phyloP scores from a whole-genome alignment of 2,888 invertebrate species.

The Acleris sparsana region DNA sequence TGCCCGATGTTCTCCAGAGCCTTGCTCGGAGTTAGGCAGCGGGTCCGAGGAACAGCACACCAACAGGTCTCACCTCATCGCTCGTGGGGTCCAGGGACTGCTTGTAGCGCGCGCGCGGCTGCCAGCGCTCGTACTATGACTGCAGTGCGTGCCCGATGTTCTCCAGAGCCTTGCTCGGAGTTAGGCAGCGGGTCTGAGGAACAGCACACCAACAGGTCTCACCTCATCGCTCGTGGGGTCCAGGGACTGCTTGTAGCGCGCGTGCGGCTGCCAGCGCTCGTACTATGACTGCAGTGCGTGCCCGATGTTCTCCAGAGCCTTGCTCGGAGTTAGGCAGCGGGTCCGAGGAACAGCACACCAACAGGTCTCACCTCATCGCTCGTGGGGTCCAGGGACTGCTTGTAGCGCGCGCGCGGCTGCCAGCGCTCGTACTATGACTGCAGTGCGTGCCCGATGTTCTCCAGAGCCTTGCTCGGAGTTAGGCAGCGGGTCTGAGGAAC shows the following conservation, averaged over 20 bases:
- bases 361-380: conserved; percentile 89
- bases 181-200: conserved; percentile 89
- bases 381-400: conserved; percentile 98
- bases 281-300: conserved; percentile 95
- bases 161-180: conserved; percentile 96
- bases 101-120: conserved; percentile 98
- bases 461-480: no score
- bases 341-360: no score
- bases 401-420: conserved; percentile 99
- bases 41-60: conserved; percentile 89
- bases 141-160: conserved; percentile 96
- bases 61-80: conserved; percentile 89
- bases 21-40: conserved; percentile 92
- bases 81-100: conserved; percentile 98
- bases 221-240: conserved; percentile 98
- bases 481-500: conserved; percentile 59
- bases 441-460: conserved; percentile 93
- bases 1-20: conserved; percentile 96
- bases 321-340: conserved; percentile 96
- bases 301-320: conserved; percentile 96
- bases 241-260: conserved; percentile 97
- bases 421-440: conserved; percentile 99
- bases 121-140: conserved; percentile 99
- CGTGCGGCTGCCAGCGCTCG: conserved; percentile 99
- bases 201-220: conserved; percentile 12